Evolutionary conservation across 2,797 vertebrate genomes (phyloP).

Genomic region (Carapus acus): DNA sequence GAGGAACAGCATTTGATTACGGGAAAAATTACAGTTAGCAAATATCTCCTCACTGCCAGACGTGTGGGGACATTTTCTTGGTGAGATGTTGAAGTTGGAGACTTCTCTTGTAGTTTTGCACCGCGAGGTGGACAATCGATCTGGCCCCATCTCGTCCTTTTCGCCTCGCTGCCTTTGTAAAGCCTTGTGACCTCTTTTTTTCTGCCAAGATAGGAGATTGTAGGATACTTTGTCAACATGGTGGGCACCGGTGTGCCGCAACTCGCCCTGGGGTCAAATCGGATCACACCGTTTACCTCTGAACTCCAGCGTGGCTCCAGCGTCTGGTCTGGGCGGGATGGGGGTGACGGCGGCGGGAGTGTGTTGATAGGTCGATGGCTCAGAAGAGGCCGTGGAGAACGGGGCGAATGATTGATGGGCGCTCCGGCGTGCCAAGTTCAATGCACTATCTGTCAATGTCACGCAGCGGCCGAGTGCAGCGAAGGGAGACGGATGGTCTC

Average conservation of each 20-base stretch:
- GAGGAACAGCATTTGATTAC: too few relatives aligned
- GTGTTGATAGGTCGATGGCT: constrained; percentile 42
- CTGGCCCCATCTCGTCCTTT: too few relatives aligned
- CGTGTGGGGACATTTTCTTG: too few relatives aligned
- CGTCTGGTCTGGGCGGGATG: constrained; percentile 35
- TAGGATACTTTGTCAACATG: constrained; percentile 16
- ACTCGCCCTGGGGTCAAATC: constrained; percentile 29
- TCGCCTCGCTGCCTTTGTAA: too few relatives aligned
- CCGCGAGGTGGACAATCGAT: too few relatives aligned
- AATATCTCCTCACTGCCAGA: too few relatives aligned
- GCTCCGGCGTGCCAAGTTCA: constrained; percentile 66
- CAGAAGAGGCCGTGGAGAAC: constrained; percentile 26
- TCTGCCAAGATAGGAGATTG: constrained; percentile 7
- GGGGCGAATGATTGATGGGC: constrained; percentile 61
- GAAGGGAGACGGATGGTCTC: constrained; percentile 64
- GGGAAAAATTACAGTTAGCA: too few relatives aligned
- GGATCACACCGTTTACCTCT: constrained; percentile 22
- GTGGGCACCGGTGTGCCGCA: constrained; percentile 10
- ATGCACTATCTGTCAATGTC: constrained; percentile 63
- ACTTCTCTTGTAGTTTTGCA: too few relatives aligned
- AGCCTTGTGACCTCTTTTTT: constrained; percentile 9
- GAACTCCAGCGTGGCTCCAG: constrained; percentile 13
- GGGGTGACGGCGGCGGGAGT: too few relatives aligned
- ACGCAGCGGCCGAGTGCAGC: constrained; percentile 43
- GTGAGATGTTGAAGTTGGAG: neutral